phyloP scores from a whole-genome alignment of 1,140 invertebrate species.

The Aphelenchoides avenae region DNA sequence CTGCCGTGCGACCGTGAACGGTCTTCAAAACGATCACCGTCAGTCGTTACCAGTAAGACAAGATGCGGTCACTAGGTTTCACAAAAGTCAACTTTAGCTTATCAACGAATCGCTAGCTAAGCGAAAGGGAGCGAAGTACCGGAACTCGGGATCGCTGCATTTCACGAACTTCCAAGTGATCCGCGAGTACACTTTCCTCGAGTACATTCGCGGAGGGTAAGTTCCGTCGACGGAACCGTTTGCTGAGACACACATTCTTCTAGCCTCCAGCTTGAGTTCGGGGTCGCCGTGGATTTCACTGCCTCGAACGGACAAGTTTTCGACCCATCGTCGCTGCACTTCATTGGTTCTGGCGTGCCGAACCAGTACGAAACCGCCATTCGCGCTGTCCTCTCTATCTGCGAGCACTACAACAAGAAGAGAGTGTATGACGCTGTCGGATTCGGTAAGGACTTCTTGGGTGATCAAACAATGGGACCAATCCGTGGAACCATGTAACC shows the following conservation, averaged over 20 bases:
- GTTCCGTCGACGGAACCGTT: neutral
- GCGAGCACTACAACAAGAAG: slow-evolving; percentile 66
- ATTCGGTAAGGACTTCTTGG: slow-evolving; percentile 48
- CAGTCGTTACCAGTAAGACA: too few species aligned
- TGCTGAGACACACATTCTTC: neutral
- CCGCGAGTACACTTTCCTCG: slow-evolving; percentile 43
- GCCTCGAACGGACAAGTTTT: slow-evolving; percentile 69
- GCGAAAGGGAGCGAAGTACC: too few species aligned
- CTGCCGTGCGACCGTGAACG: slow-evolving; percentile 8
- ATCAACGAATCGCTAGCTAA: slow-evolving; percentile 57
- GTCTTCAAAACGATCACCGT: slow-evolving; percentile 13
- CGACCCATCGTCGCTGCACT: slow-evolving; percentile 66
- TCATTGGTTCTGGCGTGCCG: slow-evolving; percentile 61
- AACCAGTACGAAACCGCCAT: slow-evolving; percentile 67
- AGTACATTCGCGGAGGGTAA: slow-evolving; percentile 47
- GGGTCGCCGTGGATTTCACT: slow-evolving; percentile 70
- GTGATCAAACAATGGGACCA: too few species aligned
- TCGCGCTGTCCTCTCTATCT: slow-evolving; percentile 66
- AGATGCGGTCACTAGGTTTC: too few species aligned
- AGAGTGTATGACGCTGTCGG: slow-evolving; percentile 47
- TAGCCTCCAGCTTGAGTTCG: slow-evolving; percentile 65
- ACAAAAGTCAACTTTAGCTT: too few species aligned
- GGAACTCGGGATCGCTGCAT: slow-evolving; percentile 31
- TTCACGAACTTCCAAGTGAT: slow-evolving; percentile 28
- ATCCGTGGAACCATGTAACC: too few species aligned